These are phyloP conservation scores for Archips crataeganus DNA, from an alignment of 2,888 invertebrate species.

Conservation along the genomic window DNA sequence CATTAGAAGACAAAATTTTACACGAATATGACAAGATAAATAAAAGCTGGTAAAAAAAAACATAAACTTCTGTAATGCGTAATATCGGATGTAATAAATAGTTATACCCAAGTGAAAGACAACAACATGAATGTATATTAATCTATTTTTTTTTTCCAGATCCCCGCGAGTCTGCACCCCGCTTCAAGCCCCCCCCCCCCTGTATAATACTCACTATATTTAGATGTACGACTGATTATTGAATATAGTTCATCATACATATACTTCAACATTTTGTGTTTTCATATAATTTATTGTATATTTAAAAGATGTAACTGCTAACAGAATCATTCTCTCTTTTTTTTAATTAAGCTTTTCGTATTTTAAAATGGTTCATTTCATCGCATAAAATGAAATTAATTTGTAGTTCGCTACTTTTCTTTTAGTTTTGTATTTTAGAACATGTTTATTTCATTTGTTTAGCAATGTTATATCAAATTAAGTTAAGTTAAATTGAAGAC, in stretches of 20 bases:
- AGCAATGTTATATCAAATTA: conserved; percentile 58
- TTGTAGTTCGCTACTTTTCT: background rate
- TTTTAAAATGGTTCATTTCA: background rate
- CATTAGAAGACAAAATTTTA: too few relatives aligned
- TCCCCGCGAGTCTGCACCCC: conserved; percentile 52
- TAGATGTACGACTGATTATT: conserved; percentile 72
- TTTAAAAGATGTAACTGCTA: conserved; percentile 27
- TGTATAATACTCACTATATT: conserved; percentile 75
- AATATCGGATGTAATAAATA: background rate
- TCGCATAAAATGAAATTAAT: background rate
- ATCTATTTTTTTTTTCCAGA: conserved; percentile 66
- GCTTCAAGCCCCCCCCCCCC: conserved; percentile 6
- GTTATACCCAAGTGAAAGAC: too few relatives aligned
- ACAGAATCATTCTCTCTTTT: conserved; percentile 7
- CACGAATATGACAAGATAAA: too few relatives aligned
- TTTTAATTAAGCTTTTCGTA: background rate
- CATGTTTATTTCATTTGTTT: conserved; percentile 23
- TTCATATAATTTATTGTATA: conserved; percentile 70
- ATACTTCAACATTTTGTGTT: conserved; percentile 75
- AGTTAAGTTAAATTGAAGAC: conserved; percentile 66
- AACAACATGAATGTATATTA: background rate
- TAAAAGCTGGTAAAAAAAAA: too few relatives aligned
- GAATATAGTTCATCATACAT: conserved; percentile 69
- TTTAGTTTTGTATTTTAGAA: conserved; percentile 46
- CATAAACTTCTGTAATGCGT: too few relatives aligned